A percentile compares a stretch with the other conserved stretches of the same genome.
Evolutionary conservation across 2,888 invertebrate species (phyloP).

Genomic region (Anticlea derivata): DNA sequence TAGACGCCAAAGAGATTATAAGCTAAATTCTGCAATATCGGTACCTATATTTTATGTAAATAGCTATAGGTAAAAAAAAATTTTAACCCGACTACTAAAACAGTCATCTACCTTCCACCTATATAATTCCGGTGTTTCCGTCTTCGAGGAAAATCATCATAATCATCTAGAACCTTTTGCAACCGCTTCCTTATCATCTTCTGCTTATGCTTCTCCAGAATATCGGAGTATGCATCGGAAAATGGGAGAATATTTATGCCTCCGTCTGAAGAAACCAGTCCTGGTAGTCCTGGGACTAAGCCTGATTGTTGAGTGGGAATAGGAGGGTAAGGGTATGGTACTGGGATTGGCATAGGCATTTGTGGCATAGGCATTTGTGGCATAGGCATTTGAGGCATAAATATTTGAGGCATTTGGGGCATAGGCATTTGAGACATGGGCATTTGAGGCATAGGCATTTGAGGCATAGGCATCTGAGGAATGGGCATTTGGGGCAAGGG

Average conservation of each 20-base stretch:
- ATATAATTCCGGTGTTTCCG: slow-evolving; percentile 5
- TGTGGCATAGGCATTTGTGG: slow-evolving; percentile 28
- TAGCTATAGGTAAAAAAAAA: too few relatives aligned
- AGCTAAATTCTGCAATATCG: too few relatives aligned
- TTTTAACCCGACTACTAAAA: too few relatives aligned
- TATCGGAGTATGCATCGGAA: slow-evolving; percentile 66
- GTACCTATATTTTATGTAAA: too few relatives aligned
- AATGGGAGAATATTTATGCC: slow-evolving; percentile 74
- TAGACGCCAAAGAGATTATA: too few relatives aligned
- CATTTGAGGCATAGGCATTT: slow-evolving; percentile 18
- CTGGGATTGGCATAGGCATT: slow-evolving; percentile 35
- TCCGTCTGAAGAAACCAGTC: slow-evolving; percentile 59
- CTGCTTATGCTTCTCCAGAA: slow-evolving; percentile 63
- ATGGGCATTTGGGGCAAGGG: slow-evolving; percentile 10
- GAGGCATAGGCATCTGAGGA: not conserved
- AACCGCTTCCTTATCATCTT: slow-evolving; percentile 57
- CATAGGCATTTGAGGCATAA: slow-evolving; percentile 40
- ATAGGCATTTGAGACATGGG: slow-evolving; percentile 20
- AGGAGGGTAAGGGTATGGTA: slow-evolving; percentile 18
- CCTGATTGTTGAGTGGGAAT: slow-evolving; percentile 39
- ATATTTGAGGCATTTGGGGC: slow-evolving; percentile 10
- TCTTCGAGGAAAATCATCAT: slow-evolving; percentile 39
- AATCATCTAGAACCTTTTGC: slow-evolving; percentile 48
- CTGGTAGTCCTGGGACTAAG: slow-evolving; percentile 65
- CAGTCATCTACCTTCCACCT: not conserved